Base-by-base conservation (phyloP, 2,888 invertebrate genomes). In the Chloromyia formosa region DNA sequence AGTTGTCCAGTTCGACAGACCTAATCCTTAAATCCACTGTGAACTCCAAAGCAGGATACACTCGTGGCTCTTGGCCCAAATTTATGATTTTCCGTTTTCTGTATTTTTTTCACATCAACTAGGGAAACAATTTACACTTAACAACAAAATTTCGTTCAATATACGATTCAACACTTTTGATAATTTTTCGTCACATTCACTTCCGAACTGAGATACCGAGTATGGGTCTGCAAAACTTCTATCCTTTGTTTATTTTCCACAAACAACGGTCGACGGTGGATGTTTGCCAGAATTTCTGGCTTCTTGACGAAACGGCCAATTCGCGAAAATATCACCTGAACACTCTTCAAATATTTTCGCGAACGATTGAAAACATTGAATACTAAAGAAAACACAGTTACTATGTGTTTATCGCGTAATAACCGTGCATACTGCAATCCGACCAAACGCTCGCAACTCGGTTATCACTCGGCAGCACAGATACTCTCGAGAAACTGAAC, bases 401-500 rank as follows among this genome's bases (percentile, higher is more conserved):
- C 2, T 4, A 35, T 4, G 27, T 35, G 7, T 35, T 35, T 35
- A 35, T 35, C 27, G 27, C 27, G 27, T 35, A 35, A 35, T 35
- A 2, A 35, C n/a, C n/a, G n/a, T n/a, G n/a, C n/a, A n/a, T n/a
- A n/a, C n/a, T n/a, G n/a, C 27, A 35, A 35, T 35, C 27, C 7
- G 7, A 1, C 4, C 16, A 69, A 22, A 45, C 22, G 22, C 49
- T 66, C 45, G 64, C 45, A 20, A 64, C 64, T 40, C 73, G 62
- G 2, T 12, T 62, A 62, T 20, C 73, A 64, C 42, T 42, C 68
- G 56, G 73, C 76, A 66, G 68, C 68, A 72, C 74, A 74, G 74
- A 69, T 69, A 72, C 76, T 76, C 76, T 76, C 76, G 76, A 73
- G 74, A 61, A 66, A 74, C 74, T 74, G 74, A 76, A 74, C 68